These are phyloP conservation scores for Athene cunicularia DNA, from an alignment of 2,113 vertebrate genomes.

Conservation along the genomic window DNA sequence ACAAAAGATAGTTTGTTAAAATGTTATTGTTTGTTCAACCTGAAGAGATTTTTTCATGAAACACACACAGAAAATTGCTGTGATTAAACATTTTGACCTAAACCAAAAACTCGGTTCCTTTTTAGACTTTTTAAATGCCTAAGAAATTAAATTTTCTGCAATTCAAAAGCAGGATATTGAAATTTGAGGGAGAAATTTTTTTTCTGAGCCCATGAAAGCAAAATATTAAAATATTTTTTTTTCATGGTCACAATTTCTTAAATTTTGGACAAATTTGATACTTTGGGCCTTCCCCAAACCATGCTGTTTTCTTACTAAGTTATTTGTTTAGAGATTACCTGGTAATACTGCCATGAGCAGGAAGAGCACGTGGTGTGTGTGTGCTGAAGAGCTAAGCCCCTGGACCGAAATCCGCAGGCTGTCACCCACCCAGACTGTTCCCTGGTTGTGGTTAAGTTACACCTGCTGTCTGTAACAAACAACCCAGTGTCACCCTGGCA, in stretches of 20 bases:
- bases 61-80: accelerated
- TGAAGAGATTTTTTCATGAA: not conserved
- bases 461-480: not conserved
- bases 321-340: not conserved
- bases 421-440: not conserved
- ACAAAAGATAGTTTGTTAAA: not conserved
- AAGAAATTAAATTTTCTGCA: not conserved
- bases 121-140: not conserved
- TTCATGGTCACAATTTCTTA: not conserved
- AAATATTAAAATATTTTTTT: not conserved
- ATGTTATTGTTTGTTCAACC: not conserved
- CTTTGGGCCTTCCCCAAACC: not conserved
- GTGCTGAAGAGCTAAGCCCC: not conserved
- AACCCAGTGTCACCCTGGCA: not conserved
- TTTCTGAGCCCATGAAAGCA: not conserved
- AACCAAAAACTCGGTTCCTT: not conserved
- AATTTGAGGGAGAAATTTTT: not conserved
- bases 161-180: not conserved
- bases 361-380: not conserved
- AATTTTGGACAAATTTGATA: not conserved
- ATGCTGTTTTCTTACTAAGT: not conserved
- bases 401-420: not conserved
- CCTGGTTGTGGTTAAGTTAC: not conserved
- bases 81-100: not conserved
- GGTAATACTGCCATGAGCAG: not conserved